Base-by-base conservation (phyloP, 1,140 invertebrate species). In the Palaemon carinicauda region DNA sequence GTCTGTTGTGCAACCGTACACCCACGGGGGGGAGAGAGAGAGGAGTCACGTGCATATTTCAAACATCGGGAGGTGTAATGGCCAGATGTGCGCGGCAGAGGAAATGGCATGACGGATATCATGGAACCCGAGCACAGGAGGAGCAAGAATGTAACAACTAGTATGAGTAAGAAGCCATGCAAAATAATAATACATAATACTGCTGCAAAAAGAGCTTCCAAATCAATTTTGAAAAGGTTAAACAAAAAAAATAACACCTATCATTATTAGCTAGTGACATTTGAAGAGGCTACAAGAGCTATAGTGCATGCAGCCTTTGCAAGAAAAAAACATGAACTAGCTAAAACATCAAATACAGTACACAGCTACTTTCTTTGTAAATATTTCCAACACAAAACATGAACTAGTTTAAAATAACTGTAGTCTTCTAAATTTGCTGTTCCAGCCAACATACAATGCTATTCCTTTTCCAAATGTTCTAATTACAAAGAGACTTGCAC, bases 161-260 rank as follows among this genome's bases (percentile, higher is more conserved):
- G 80, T 69, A 74, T 73, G 31, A 81, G 51, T 92, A 91, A 90
- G 56, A 75, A 82, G 80, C 80, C 80, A 82, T 82, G 80, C 80
- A 82, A 69, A 74, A 82, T 52, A 82, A 82, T 85, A 74, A 52
- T 74, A 83, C 41, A 65, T 24, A 53, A 41, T 41, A 41, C 41
- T 41, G 82, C 77, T 85, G 86, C 80, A 69, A 84, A 88, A 82
- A 31, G 73, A 77, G 60, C n/a, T 29, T 52, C 60, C 50, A 78
- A 29, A 84, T 31, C 33, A 78, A 17, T 69, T 29, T 78, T 50
- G 50, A 74, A 75, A 89, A 86, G 65, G 52, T 82, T 83, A 84
- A n/a, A 71, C 41, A 81, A 50, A 69, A 81, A 75, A 71, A n/a
- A n/a, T n/a, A n/a, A 81, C 69, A 56, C 31, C 27, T 56, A 80